Base-by-base conservation (phyloP, 2,797 vertebrate genomes). In the Bradypodion pumilum region DNA sequence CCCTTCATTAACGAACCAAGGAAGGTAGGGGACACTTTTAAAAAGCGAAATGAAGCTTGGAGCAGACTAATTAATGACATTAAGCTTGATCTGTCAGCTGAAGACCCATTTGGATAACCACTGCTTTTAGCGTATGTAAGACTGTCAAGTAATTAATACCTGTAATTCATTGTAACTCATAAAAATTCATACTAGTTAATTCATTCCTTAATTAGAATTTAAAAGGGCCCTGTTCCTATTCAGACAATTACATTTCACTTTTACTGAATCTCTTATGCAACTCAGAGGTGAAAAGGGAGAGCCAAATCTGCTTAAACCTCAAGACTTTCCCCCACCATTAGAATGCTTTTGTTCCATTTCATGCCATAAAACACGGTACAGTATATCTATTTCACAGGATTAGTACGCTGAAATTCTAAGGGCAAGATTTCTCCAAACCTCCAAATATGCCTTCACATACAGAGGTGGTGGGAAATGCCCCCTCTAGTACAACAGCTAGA, bases 201-300 rank as follows among this genome's bases (percentile, higher is more conserved):
- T 93, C 81, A 81, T 81, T 76, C 84, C 87, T 90, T 93, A 93
- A 92, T 94, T 92, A 92, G 88, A 93, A 93, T 91, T 90, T 94
- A 90, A 91, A 93, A 90, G 89, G 65, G 84, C 60, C 62, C 79
- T 40, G 66, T 37, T 83, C 85, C 90, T 82, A 87, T 91, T 93
- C 86, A 90, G 83, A 80, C 83, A 89, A 83, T 87, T 80, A 92
- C 82, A 87, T 89, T 91, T 90, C 87, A 84, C 66, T 85, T 90
- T 87, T 77, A 91, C 76, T 92, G 84, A 92, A 93, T 89, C 85
- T 85, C 80, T 92, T 87, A 77, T 72, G 84, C 74, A 88, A 87
- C 84, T 85, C 49, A n/a, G 78, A 91, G 87, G 85, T 91, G 87
- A 87, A 92, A 92, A 89, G 76, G 75, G 83, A 91, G 80, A 90